phyloP scores from a whole-genome alignment of 2,113 vertebrate genomes.

The Coryphaenoides rupestris region DNA sequence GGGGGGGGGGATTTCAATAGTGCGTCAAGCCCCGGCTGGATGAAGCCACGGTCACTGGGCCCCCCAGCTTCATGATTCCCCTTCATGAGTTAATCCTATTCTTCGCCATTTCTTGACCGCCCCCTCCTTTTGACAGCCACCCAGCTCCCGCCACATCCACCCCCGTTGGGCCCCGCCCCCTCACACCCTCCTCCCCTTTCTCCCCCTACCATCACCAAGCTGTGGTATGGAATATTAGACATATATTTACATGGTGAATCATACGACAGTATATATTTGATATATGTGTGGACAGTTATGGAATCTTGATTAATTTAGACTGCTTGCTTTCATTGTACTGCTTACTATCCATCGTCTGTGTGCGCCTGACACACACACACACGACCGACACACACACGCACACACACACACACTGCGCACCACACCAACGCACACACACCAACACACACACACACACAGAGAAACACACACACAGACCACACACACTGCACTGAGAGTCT shows the following conservation, averaged over 20 bases:
- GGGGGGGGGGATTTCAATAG: too few species aligned
- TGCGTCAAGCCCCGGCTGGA: too few species aligned
- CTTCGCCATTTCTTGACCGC: too few species aligned
- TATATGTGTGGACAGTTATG: too few species aligned
- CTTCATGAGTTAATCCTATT: constrained; percentile 96
- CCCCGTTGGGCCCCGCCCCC: constrained; percentile 80
- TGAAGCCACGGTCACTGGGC: too few species aligned
- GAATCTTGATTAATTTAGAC: too few species aligned
- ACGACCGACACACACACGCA: not conserved
- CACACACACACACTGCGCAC: not conserved
- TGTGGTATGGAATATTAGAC: not conserved
- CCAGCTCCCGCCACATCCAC: constrained; percentile 86
- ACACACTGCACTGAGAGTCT: too few species aligned
- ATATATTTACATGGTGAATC: not conserved
- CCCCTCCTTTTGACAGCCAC: constrained; percentile 62
- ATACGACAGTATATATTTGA: not conserved
- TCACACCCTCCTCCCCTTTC: constrained; percentile 59
- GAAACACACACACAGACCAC: constrained; percentile 61
- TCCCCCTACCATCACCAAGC: constrained; percentile 28
- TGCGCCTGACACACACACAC: not conserved
- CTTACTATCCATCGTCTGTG: too few species aligned
- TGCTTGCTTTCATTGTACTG: too few species aligned
- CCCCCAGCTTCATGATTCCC: too few species aligned
- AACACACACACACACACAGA: not conserved
- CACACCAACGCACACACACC: not conserved